Conservation (phyloP, 2,113 vertebrate species). For the Parus major region DNA sequence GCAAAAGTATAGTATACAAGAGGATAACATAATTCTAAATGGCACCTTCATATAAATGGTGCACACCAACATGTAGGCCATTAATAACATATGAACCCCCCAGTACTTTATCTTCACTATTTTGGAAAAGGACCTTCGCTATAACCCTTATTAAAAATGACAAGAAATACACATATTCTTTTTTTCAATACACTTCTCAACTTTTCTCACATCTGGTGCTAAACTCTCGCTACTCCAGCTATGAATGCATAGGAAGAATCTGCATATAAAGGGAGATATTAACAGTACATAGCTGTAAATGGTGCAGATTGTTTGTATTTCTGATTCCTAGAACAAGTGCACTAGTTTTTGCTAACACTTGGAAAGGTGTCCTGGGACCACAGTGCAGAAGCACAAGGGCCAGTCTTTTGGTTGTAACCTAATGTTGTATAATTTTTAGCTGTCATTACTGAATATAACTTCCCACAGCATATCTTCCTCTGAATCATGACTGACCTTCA, state of each 20-base stretch:
- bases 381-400: not conserved
- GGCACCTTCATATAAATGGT: not conserved
- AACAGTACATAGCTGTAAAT: not conserved
- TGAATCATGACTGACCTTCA: conserved; percentile 55
- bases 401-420: not conserved
- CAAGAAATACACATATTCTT: not conserved
- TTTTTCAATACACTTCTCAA: not conserved
- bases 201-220: not conserved
- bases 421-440: not conserved
- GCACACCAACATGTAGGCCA: not conserved
- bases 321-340: not conserved
- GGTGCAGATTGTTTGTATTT: not conserved
- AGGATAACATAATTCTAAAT: not conserved
- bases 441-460: not conserved
- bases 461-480: not conserved
- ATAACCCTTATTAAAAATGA: conserved; percentile 20
- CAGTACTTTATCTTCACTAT: conserved; percentile 23
- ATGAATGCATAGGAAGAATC: not conserved
- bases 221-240: not conserved
- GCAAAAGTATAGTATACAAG: not conserved
- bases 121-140: conserved; percentile 22
- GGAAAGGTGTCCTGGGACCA: not conserved
- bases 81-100: conserved; percentile 14
- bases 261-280: not conserved
- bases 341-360: not conserved